Percentiles rank a stretch among this genome's conserved stretches.
These are phyloP conservation scores for Aspidiotus destructor DNA, from an alignment of 2,888 invertebrate species.

Conservation along the genomic window DNA sequence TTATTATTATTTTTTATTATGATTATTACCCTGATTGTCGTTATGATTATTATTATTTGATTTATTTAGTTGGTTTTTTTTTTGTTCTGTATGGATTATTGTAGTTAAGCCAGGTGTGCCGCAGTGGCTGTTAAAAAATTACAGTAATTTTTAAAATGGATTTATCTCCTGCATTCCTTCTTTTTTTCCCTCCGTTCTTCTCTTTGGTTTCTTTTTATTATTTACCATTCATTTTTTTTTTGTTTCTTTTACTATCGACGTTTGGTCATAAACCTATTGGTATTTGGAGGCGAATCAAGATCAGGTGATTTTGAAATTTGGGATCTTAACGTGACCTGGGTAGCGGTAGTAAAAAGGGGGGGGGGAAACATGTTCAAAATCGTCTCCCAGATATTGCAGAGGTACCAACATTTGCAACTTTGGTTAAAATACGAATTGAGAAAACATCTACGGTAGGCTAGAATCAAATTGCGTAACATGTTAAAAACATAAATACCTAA, in stretches of 20 bases:
- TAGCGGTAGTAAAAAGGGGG: not conserved
- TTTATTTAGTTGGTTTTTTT: not conserved
- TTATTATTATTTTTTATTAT: not conserved
- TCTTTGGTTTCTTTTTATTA: not conserved
- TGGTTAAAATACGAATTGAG: too few relatives aligned
- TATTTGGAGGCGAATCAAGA: slow-evolving; percentile 34
- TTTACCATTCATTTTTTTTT: slow-evolving; percentile 3
- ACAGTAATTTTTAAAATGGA: too few relatives aligned
- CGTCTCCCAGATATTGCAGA: too few relatives aligned
- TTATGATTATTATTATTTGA: not conserved
- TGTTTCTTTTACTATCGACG: slow-evolving; percentile 21
- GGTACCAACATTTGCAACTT: too few relatives aligned
- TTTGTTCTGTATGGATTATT: slow-evolving; percentile 9
- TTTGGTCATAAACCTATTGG: slow-evolving; percentile 29
- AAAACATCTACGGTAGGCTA: too few relatives aligned
- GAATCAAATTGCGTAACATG: too few relatives aligned
- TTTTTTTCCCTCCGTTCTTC: slow-evolving; percentile 3
- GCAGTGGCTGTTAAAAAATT: slow-evolving; percentile 14
- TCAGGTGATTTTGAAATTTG: too few relatives aligned
- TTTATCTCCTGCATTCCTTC: not conserved
- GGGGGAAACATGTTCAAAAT: too few relatives aligned
- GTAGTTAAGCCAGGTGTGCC: slow-evolving; percentile 29
- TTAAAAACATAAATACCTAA: too few relatives aligned
- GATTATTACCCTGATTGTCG: not conserved
- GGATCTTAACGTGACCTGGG: not conserved